Evolutionary conservation across 1,140 invertebrate genomes (phyloP), one percentile per base, ranked within the genome.

Genomic region (Neotoxoptera formosana): DNA sequence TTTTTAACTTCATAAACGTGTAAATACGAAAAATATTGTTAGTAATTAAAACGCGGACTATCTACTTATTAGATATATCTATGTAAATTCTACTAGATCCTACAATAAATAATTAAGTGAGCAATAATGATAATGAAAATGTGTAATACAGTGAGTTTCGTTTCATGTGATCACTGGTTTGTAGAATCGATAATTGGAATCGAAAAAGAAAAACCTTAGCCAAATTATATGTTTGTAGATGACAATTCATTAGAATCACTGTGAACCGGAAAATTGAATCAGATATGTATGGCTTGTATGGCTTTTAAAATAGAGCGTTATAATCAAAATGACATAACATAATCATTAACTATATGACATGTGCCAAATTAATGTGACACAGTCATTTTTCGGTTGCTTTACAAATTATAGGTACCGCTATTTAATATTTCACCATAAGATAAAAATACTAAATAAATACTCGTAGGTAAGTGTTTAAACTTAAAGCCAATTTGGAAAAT

Each of bases 61-160:
- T 86, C 84, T 86, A 86, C 84, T 86, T 86, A 47, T 86, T 86
- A 86, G 25, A 30, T 87, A n/a, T 87, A n/a, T 87, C 47, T 87
- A 48, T 87, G 36, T 87, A 51, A 87, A 87, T 87, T 87, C 25
- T 48, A 87, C n/a, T 48, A 30, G 17, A 48, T 21, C 17, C 23
- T 84, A 84, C 83, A 84, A 84, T 2, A 84, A 84, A 84, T 45
- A 25, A 84, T 30, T 45, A 84, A 76, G 3, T 45, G 83, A 23
- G 36, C 9, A 45, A 84, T 84, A 30, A 84, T 84, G 83, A 45
- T 45, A 84, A 84, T 84, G 83, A 45, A 84, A 41, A 45, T 84
- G 23, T 48, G 47, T 48, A 53, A 51, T 51, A 88, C 48, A 88
- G 60, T 76, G 60, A 76, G 60, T 34, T n/a, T n/a, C 8, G 30